Evolutionary conservation across 1,140 invertebrate species (phyloP).

Genomic region (Drosophila saltans): DNA sequence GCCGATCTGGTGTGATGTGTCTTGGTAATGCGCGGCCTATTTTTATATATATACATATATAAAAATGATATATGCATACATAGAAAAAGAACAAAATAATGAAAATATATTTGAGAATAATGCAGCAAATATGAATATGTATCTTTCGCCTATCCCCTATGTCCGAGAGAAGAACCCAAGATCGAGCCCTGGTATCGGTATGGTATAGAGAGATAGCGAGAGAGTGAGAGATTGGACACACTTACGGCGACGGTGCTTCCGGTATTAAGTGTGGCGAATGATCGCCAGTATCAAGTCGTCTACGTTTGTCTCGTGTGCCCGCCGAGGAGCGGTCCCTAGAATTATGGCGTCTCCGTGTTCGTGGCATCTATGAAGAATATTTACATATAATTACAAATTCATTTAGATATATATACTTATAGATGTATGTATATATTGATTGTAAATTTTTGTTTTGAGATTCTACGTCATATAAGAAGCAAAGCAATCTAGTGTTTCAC

Average conservation of each 20-base stretch:
- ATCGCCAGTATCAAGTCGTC: slow-evolving; percentile 84
- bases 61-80: slow-evolving; percentile 33
- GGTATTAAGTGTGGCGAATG: slow-evolving; percentile 65
- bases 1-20: slow-evolving; percentile 84
- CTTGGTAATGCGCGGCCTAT: slow-evolving; percentile 74
- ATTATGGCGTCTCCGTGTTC: slow-evolving; percentile 90
- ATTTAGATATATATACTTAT: slow-evolving; percentile 14
- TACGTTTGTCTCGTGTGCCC: slow-evolving; percentile 85
- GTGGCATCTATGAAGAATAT: slow-evolving; percentile 87
- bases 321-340: slow-evolving; percentile 86
- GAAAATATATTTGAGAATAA: slow-evolving; percentile 22
- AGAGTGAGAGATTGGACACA: slow-evolving; percentile 31
- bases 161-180: neutral
- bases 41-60: slow-evolving; percentile 38
- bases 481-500: neutral
- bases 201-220: slow-evolving; percentile 21
- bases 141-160: neutral
- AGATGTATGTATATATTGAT: neutral
- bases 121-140: slow-evolving; percentile 14
- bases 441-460: neutral
- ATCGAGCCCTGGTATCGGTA: neutral
- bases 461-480: neutral
- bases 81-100: slow-evolving; percentile 31
- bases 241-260: slow-evolving; percentile 79
- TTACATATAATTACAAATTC: slow-evolving; percentile 18